These are phyloP conservation scores for Hetaerina titia DNA, from an alignment of 2,888 invertebrate genomes.

Conservation along the genomic window DNA sequence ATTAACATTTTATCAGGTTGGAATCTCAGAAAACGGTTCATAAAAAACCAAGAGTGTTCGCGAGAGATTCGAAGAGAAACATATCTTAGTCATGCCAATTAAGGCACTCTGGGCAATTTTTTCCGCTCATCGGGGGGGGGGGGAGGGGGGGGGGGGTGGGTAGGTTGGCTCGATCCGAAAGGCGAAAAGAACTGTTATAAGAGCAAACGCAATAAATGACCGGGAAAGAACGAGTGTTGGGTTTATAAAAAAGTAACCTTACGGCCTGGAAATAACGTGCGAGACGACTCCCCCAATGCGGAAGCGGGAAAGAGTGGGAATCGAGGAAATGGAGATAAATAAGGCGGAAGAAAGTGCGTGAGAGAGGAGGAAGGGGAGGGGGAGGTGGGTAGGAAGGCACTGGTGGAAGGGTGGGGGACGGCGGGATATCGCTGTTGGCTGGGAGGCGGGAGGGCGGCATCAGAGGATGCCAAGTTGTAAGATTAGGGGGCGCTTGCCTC, in stretches of 20 bases:
- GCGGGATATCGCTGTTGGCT: background rate
- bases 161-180: background rate
- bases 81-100: constrained; percentile 15
- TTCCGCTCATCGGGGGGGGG: background rate
- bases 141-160: too few species aligned
- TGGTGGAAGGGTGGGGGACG: background rate
- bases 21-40: background rate
- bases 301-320: background rate
- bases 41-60: background rate
- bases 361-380: background rate
- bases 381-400: background rate
- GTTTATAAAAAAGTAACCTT: constrained; percentile 46
- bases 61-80: background rate
- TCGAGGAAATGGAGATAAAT: constrained; percentile 30
- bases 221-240: constrained; percentile 18
- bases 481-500: background rate
- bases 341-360: background rate
- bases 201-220: constrained; percentile 32
- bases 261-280: constrained; percentile 53
- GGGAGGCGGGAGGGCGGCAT: background rate
- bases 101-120: background rate
- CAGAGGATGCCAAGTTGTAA: background rate
- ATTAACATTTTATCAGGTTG: background rate
- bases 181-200: constrained; percentile 25
- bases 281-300: background rate